Evolutionary conservation across 2,888 invertebrate species (phyloP).

Genomic region (Yponomeuta evonymella): DNA sequence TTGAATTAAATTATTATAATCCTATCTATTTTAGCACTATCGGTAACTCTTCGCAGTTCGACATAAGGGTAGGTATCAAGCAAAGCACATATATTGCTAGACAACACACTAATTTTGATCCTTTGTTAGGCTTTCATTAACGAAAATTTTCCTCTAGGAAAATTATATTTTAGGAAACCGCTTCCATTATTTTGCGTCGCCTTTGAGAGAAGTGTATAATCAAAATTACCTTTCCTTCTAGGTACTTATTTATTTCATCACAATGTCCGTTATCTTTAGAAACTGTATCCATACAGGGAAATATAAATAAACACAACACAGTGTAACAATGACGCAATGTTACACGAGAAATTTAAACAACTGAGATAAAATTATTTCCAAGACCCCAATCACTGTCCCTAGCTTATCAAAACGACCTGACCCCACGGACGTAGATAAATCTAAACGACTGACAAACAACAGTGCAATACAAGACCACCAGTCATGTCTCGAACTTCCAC

Average conservation of each 20-base stretch:
- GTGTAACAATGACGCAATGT: constrained; percentile 9
- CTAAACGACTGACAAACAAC: constrained; percentile 37
- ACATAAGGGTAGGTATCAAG: no score
- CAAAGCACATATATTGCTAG: no score
- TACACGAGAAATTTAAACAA: constrained; percentile 1
- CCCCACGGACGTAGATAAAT: constrained; percentile 10
- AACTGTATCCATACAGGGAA: background rate
- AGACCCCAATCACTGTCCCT: background rate
- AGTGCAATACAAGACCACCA: constrained; percentile 42
- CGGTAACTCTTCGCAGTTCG: no score
- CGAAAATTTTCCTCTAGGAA: no score
- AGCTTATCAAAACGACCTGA: constrained; percentile 9
- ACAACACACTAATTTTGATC: no score
- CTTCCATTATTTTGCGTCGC: no score
- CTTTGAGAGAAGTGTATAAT: background rate
- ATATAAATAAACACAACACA: background rate
- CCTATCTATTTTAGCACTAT: no score
- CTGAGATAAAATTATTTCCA: constrained; percentile 8
- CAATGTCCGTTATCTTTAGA: background rate
- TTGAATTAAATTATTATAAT: no score
- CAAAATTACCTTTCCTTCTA: background rate
- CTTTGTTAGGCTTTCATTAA: no score
- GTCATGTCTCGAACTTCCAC: constrained; percentile 25
- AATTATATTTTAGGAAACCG: no score
- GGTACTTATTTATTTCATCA: background rate